These are phyloP conservation scores for Chrysomela aeneicollis DNA, from an alignment of 2,888 invertebrate genomes.

Conservation along the genomic window DNA sequence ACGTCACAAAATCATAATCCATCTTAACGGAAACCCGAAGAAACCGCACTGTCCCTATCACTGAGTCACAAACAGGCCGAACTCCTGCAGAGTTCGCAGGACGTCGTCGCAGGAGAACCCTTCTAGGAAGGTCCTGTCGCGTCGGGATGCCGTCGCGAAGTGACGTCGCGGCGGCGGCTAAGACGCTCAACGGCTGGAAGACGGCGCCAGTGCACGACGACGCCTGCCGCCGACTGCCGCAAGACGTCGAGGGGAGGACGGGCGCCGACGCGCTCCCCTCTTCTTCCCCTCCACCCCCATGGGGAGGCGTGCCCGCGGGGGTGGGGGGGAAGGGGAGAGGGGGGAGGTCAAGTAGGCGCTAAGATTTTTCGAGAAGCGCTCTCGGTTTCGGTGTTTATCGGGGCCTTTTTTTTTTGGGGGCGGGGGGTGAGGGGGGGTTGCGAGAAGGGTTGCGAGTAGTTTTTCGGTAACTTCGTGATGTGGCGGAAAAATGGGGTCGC, in stretches of 20 bases:
- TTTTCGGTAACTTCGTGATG: too few species aligned
- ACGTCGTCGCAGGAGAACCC: slow-evolving; percentile 35
- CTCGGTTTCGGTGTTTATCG: slow-evolving; percentile 47
- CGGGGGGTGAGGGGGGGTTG: too few species aligned
- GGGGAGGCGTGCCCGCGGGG: slow-evolving; percentile 57
- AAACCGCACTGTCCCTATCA: slow-evolving; percentile 27
- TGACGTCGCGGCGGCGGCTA: slow-evolving; percentile 61
- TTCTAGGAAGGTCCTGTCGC: slow-evolving; percentile 54
- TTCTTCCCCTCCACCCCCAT: slow-evolving; percentile 47
- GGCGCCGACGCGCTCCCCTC: slow-evolving; percentile 57
- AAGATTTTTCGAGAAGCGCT: slow-evolving; percentile 61
- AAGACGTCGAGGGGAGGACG: slow-evolving; percentile 60
- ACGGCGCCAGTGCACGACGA: slow-evolving; percentile 60
- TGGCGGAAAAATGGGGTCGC: too few species aligned
- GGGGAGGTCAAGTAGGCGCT: slow-evolving; percentile 60
- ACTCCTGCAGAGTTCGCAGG: slow-evolving; percentile 20
- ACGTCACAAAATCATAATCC: slow-evolving; percentile 20
- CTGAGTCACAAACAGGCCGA: slow-evolving; percentile 21
- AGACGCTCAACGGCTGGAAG: slow-evolving; percentile 60
- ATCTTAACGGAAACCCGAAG: not conserved
- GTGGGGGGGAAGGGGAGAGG: slow-evolving; percentile 60
- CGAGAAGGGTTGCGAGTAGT: too few species aligned
- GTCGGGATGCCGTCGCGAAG: slow-evolving; percentile 61
- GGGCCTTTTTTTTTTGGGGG: slow-evolving; percentile 24
- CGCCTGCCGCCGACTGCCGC: slow-evolving; percentile 62